Conservation (phyloP, 2,888 invertebrate genomes). For the Acanthoscelides obtectus region DNA sequence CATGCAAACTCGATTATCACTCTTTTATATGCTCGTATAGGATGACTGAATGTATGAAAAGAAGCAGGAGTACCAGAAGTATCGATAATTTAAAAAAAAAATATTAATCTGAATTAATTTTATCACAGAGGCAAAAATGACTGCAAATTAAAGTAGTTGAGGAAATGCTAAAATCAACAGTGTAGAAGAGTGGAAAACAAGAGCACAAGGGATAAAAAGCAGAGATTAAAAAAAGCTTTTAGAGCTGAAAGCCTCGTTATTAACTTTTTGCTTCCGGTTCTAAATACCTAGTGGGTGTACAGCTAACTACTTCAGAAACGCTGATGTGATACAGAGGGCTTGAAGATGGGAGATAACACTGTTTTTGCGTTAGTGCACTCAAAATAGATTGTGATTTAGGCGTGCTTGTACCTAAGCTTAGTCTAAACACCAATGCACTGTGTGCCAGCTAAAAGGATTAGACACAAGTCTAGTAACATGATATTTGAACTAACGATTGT, state of each 20-base stretch:
- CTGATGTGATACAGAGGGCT: background rate
- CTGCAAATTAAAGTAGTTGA: background rate
- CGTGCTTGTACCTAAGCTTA: too few species aligned
- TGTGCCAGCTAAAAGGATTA: too few species aligned
- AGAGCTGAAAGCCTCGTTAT: background rate
- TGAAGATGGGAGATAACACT: background rate
- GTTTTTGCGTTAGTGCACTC: background rate
- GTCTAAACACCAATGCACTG: too few species aligned
- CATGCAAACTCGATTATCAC: too few species aligned
- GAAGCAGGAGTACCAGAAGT: too few species aligned
- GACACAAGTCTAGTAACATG: too few species aligned
- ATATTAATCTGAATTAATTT: background rate
- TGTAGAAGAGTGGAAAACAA: background rate
- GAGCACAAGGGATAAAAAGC: background rate
- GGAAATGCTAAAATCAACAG: background rate
- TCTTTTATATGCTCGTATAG: too few species aligned
- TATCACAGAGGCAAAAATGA: background rate
- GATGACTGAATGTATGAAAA: too few species aligned
- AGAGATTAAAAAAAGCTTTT: background rate
- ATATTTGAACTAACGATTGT: too few species aligned
- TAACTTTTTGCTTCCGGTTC: background rate
- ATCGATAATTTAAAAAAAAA: too few species aligned
- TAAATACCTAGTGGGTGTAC: background rate
- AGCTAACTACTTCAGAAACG: background rate
- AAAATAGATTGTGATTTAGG: background rate